These are phyloP conservation scores for Brachionus asplanchnoidis DNA, from an alignment of 1,140 invertebrate species.

Conservation along the genomic window DNA sequence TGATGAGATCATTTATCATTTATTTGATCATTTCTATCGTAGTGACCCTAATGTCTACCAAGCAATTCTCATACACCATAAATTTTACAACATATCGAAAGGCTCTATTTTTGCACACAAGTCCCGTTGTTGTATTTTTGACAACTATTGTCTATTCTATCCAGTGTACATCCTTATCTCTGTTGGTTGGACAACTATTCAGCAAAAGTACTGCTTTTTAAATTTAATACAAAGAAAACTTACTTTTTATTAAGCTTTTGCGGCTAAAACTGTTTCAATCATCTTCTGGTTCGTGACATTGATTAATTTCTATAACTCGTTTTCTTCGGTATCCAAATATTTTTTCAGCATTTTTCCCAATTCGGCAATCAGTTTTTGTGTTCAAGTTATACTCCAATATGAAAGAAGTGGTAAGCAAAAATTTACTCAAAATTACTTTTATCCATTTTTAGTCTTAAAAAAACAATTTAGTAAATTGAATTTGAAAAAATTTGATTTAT, in stretches of 20 bases:
- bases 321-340: background rate
- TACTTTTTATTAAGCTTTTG: slow-evolving; percentile 10
- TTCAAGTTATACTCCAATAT: slow-evolving; percentile 35
- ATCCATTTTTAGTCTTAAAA: too few relatives aligned
- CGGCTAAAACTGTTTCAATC: slow-evolving; percentile 34
- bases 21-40: slow-evolving; percentile 2
- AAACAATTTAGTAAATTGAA: too few relatives aligned
- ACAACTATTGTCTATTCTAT: slow-evolving; percentile 5
- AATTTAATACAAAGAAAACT: background rate
- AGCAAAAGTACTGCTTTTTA: background rate
- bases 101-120: slow-evolving; percentile 22
- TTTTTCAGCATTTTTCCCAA: slow-evolving; percentile 37
- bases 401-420: slow-evolving; percentile 28
- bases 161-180: slow-evolving; percentile 7
- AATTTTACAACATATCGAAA: background rate
- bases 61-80: background rate
- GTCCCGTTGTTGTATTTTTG: background rate
- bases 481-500: too few relatives aligned
- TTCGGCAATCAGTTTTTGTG: slow-evolving; percentile 19
- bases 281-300: slow-evolving; percentile 24
- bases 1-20: slow-evolving; percentile 37
- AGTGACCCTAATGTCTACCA: slow-evolving; percentile 12
- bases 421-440: background rate
- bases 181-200: slow-evolving; percentile 39
- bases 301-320: slow-evolving; percentile 20